phyloP scores from a whole-genome alignment of 2,888 invertebrate genomes.

The Stenichneumon culpator region DNA sequence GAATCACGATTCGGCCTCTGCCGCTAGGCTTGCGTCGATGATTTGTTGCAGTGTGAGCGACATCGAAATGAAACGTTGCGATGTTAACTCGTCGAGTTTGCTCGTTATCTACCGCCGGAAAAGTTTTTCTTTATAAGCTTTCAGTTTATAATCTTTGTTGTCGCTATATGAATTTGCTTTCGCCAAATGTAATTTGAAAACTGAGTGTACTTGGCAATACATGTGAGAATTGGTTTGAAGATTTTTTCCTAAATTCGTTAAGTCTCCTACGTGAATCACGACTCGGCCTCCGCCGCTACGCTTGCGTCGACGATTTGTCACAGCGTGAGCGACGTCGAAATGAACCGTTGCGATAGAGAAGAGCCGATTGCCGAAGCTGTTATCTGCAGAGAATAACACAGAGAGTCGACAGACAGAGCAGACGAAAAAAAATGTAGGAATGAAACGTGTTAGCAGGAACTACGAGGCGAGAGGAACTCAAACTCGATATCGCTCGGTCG shows the following conservation, averaged over 20 bases:
- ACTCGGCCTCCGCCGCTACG: not conserved
- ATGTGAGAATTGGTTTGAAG: too few relatives aligned
- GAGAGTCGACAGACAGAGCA: not conserved
- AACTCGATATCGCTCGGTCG: constrained; percentile 20
- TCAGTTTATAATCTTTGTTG: too few relatives aligned
- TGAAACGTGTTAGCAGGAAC: constrained; percentile 26
- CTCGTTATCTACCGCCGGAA: too few relatives aligned
- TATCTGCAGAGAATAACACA: not conserved
- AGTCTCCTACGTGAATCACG: constrained; percentile 62
- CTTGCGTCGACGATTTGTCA: constrained; percentile 51
- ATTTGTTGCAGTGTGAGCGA: constrained; percentile 40
- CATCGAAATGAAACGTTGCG: constrained; percentile 20
- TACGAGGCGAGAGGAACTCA: constrained; percentile 27
- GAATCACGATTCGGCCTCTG: constrained; percentile 54
- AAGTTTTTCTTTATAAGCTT: too few relatives aligned
- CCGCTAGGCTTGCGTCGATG: constrained; percentile 22
- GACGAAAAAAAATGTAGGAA: constrained; percentile 3
- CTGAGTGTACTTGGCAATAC: too few relatives aligned
- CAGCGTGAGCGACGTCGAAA: constrained; percentile 28
- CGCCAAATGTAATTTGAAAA: too few relatives aligned
- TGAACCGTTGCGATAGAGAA: constrained; percentile 15
- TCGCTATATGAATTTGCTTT: too few relatives aligned
- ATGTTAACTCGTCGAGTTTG: not conserved
- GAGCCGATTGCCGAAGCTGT: not conserved
- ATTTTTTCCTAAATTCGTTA: too few relatives aligned